Conservation (phyloP, 1,140 invertebrate species). For the Dendroctonus valens region DNA sequence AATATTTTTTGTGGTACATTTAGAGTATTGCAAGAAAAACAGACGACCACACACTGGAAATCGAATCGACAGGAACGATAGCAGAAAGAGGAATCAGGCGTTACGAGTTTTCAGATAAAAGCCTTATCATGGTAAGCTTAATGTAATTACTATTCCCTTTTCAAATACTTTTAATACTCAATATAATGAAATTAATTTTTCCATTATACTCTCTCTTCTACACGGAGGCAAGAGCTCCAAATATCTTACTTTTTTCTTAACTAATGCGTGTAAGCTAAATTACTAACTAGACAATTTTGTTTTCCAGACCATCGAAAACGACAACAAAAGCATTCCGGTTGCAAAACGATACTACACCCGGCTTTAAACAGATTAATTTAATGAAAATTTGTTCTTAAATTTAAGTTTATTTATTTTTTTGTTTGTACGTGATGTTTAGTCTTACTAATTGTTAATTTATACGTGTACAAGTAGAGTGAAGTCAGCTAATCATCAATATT, state of each 20-base stretch:
- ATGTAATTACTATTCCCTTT: slow-evolving; percentile 4
- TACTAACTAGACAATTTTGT: background rate
- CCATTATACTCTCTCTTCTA: background rate
- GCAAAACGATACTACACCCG: background rate
- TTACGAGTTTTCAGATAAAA: slow-evolving; percentile 15
- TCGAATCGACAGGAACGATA: slow-evolving; percentile 6
- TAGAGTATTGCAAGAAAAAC: slow-evolving; percentile 13
- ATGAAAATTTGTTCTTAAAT: no score
- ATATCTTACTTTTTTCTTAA: no score
- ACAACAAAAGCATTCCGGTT: slow-evolving; percentile 7
- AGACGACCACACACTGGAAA: slow-evolving; percentile 14
- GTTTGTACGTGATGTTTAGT: no score
- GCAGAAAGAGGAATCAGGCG: slow-evolving; percentile 11
- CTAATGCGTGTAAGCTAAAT: background rate
- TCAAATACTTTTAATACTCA: background rate
- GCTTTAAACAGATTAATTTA: background rate
- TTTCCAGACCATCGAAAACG: slow-evolving; percentile 13
- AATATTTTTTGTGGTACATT: background rate
- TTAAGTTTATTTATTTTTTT: no score
- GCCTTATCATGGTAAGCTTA: slow-evolving; percentile 14
- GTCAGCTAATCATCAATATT: no score
- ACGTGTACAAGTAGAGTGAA: no score
- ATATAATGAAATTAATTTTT: background rate
- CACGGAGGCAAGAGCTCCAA: no score
- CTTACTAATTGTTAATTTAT: no score